Evolutionary conservation across 2,888 invertebrate genomes (phyloP), one percentile per base, ranked within the genome.

Genomic region (Scelioninae gen. 2): DNA sequence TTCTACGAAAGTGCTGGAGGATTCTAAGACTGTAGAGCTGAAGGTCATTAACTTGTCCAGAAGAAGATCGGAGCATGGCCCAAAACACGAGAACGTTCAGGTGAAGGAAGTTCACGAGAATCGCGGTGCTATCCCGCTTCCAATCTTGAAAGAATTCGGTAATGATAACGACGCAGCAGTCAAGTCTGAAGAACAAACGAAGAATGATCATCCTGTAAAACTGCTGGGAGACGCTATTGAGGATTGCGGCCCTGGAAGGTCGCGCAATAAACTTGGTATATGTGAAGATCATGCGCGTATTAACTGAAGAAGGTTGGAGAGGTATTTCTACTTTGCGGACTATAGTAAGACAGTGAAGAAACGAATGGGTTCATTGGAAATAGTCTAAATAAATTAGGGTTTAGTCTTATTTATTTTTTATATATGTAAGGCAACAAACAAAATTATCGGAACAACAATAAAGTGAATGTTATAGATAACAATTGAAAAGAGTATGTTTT

Each of bases 221-320:
- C 87, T 93, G 43, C 79, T 93, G 15, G 92, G 93, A 0, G 92
- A 91, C 15, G 85, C 81, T 11, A 88, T 88, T 53, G 93, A 93
- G 81, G 92, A 93, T 81, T 94, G 94, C 83, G 93, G 93, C 13
- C 93, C 93, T 0, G 93, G 90, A 48, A 88, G 91, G 78, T 88
- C 88, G 77, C 89, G 93, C 28, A 92, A 94, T 82, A 88, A 89
- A n/a, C 88, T 89, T 68, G 92, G 93, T 6, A 88, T 92, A 41
- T 91, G 91, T 80, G 87, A 87, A 77, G 82, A 86, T 78, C 78
- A 80, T 9, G 63, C 73, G 13, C 55, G 63, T 28, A 61, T 78
- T 16, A 52, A 77, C 57, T 70, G 39, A 78, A 19, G 5, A 13
- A 9, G 5, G 3, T 31, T 18, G 6, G n/a, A n/a, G n/a, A n/a